Base-by-base conservation (phyloP, 1,140 invertebrate genomes). In the Maconellicoccus hirsutus region DNA sequence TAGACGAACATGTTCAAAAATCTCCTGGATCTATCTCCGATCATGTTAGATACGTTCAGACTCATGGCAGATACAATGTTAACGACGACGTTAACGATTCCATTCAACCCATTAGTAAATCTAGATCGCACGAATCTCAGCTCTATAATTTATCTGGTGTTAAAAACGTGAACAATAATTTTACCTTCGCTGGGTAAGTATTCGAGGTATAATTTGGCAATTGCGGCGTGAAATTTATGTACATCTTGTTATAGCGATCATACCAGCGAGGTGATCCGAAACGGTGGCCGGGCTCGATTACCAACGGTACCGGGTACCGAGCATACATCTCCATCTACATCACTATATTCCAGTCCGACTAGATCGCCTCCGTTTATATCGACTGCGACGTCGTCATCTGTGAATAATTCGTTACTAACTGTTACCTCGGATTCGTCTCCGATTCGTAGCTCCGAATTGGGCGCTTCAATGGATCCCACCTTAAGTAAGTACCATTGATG, bases 41-140 rank as follows among this genome's bases (percentile, higher is more conserved):
- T 26, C 61, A 66, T 26, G 8, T 2, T 66, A 23, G 61, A 16
- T 66, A 66, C 25, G 10, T 16, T 66, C 42, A 52, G n/a, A 66
- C 21, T 22, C 61, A 66, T 22, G n/a, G 2, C 12, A 14, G 42
- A 3, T 52, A 52, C 16, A 52, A 52, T 52, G 42, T 16, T 16
- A 25, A 25, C 19, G 22, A 26, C 25, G 61, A 66, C 25, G 22
- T 14, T 10, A 66, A 66, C 25, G 61, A 66, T 19, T 66, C 61
- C 22, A 22, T 23, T 26, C 84, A 84, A 78, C 86, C 90, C 19
- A 81, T 95, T 70, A 92, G 88, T 27, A 94, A 94, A 80, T 95
- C 92, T 71, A 91, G 92, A 76, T 95, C 93, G 29, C 92, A 95
- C 79, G 93, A 96, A 81, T 93, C 91, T 10, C 92, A 95, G 78